These are phyloP conservation scores for Nanger granti DNA, from an alignment of 2,113 vertebrate genomes.

Conservation along the genomic window DNA sequence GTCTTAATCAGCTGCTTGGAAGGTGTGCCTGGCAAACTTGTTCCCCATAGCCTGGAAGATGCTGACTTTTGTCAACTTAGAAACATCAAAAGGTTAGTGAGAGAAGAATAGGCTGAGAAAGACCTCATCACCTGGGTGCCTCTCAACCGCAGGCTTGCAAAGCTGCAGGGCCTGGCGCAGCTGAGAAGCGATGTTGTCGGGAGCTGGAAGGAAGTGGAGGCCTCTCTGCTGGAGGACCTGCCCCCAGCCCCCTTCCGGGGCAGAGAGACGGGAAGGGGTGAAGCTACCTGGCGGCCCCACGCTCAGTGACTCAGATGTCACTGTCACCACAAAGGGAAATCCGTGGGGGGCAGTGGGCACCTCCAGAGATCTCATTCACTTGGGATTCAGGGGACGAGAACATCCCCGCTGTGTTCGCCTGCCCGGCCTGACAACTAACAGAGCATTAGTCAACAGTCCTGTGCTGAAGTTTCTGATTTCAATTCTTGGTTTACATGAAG, in stretches of 20 bases:
- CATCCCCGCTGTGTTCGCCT: background rate
- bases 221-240: background rate
- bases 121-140: background rate
- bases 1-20: constrained; percentile 6
- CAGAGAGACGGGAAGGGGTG: background rate
- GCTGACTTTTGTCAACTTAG: constrained; percentile 17
- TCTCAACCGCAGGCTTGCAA: background rate
- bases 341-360: fast-evolving
- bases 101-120: constrained; percentile 16
- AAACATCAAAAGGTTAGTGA: constrained; percentile 1
- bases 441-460: background rate
- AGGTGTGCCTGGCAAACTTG: background rate
- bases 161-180: background rate
- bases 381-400: background rate
- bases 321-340: constrained; percentile 25
- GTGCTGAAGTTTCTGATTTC: background rate
- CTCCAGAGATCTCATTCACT: background rate
- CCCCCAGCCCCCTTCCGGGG: background rate
- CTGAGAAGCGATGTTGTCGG: background rate
- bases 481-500: background rate
- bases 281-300: background rate
- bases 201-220: background rate
- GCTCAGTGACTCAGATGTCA: constrained; percentile 19
- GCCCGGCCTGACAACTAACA: background rate
- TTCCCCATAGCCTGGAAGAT: constrained; percentile 3